Percentiles rank a stretch among this genome's conserved stretches.
Evolutionary conservation across 1,140 invertebrate genomes (phyloP).

Genomic region (Lanistes nyassanus): DNA sequence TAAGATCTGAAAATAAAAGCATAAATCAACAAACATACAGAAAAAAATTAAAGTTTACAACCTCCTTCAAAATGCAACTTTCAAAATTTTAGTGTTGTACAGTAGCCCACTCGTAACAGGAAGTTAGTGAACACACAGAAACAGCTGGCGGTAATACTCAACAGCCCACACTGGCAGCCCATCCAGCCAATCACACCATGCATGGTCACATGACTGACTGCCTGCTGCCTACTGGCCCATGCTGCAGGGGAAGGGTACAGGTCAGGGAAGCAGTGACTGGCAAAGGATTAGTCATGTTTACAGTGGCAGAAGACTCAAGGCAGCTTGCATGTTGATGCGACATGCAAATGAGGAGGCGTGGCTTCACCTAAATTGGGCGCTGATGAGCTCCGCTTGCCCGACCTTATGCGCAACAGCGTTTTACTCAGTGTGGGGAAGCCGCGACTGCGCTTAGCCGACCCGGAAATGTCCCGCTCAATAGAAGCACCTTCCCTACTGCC

Average conservation of each 20-base stretch:
- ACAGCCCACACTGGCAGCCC: neutral
- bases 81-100: too few species aligned
- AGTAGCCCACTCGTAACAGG: too few species aligned
- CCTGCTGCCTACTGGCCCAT: neutral
- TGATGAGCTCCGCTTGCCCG: constrained; percentile 80
- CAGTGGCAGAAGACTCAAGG: too few species aligned
- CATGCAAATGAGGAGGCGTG: constrained; percentile 33
- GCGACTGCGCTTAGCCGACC: constrained; percentile 32
- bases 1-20: too few species aligned
- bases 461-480: constrained; percentile 30
- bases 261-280: too few species aligned
- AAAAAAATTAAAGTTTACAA: too few species aligned
- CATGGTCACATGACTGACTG: neutral
- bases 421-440: constrained; percentile 78
- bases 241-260: neutral
- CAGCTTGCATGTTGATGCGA: neutral
- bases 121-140: neutral
- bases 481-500: constrained; percentile 43
- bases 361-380: constrained; percentile 89
- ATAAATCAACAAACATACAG: too few species aligned
- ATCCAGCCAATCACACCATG: neutral
- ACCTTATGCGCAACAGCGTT: constrained; percentile 72
- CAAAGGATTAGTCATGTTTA: too few species aligned
- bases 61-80: too few species aligned
- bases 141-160: neutral